Evolutionary conservation across 2,113 vertebrate genomes (phyloP).

Genomic region (Hyperopisus bebe): DNA sequence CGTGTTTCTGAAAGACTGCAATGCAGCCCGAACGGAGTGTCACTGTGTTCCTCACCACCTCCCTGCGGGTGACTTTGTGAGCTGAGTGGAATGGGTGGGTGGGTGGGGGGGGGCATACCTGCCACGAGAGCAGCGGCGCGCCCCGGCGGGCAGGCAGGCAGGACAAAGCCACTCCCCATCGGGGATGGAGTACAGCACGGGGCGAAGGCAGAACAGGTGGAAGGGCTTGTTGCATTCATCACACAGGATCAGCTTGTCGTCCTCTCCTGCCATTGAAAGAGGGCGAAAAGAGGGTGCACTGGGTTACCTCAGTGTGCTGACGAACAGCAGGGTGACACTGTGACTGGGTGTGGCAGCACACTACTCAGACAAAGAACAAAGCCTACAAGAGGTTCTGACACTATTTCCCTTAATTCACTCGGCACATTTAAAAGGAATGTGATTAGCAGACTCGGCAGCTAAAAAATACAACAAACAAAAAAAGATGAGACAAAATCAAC

Average conservation of each 20-base stretch:
- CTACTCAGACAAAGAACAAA: not conserved
- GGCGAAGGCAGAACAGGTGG: conserved; percentile 92
- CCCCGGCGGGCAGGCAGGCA: conserved; percentile 83
- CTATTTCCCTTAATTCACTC: not conserved
- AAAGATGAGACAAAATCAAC: not conserved
- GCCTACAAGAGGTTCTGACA: not conserved
- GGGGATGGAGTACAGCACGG: conserved; percentile 83
- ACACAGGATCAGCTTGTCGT: conserved; percentile 93
- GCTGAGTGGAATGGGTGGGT: no score
- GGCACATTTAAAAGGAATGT: not conserved
- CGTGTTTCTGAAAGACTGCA: not conserved
- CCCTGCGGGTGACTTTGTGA: not conserved
- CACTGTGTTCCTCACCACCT: not conserved
- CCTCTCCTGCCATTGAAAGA: conserved; percentile 69
- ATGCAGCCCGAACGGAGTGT: not conserved
- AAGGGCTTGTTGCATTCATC: conserved; percentile 98
- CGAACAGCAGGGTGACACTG: not conserved
- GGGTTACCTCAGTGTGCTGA: not conserved
- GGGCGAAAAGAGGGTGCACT: not conserved
- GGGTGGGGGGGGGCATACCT: conserved; percentile 53
- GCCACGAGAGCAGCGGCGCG: conserved; percentile 78
- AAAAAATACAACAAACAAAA: not conserved
- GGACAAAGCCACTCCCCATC: conserved; percentile 90
- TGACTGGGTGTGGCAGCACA: not conserved
- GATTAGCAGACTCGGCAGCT: not conserved